Percentiles rank a stretch among this genome's conserved stretches.
Conservation (phyloP, 2,888 invertebrate species). For the Spodoptera littoralis region DNA sequence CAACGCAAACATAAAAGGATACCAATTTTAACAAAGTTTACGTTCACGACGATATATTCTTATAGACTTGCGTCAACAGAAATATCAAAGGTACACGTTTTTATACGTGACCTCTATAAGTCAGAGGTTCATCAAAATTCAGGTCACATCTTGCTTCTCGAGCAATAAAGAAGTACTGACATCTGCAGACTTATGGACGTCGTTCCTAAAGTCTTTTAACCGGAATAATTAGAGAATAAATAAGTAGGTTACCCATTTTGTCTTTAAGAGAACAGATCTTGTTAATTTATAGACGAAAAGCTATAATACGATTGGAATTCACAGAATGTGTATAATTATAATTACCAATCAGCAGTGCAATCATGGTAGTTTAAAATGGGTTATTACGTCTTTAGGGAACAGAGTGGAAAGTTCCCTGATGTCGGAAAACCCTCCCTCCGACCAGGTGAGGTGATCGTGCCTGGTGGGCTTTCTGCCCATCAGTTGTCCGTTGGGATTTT, state of each 20-base stretch:
- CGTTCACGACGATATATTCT: constrained; percentile 16
- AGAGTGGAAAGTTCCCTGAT: too few species aligned
- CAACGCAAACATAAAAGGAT: not conserved
- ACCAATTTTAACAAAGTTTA: constrained; percentile 18
- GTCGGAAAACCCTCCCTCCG: too few species aligned
- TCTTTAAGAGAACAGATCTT: too few species aligned
- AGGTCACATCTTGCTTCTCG: constrained; percentile 25
- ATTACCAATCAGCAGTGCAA: too few species aligned
- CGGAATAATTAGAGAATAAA: constrained; percentile 18
- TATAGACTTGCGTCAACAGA: constrained; percentile 4
- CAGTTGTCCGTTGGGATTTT: too few species aligned
- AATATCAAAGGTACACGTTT: constrained; percentile 51
- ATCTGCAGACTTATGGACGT: constrained; percentile 18
- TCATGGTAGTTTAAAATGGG: too few species aligned
- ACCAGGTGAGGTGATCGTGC: too few species aligned
- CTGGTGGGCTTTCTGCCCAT: too few species aligned
- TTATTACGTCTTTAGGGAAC: too few species aligned
- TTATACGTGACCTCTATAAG: constrained; percentile 35
- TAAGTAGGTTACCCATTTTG: constrained; percentile 4
- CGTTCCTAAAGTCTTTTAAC: constrained; percentile 15
- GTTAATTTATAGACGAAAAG: too few species aligned
- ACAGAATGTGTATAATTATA: too few species aligned
- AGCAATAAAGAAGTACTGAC: constrained; percentile 37
- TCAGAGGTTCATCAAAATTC: constrained; percentile 43
- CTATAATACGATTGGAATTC: too few species aligned